A percentile compares a stretch with the other conserved stretches of the same genome.
Conservation (phyloP, 2,888 invertebrate genomes). For the Lissocephala sabroskyi region DNA sequence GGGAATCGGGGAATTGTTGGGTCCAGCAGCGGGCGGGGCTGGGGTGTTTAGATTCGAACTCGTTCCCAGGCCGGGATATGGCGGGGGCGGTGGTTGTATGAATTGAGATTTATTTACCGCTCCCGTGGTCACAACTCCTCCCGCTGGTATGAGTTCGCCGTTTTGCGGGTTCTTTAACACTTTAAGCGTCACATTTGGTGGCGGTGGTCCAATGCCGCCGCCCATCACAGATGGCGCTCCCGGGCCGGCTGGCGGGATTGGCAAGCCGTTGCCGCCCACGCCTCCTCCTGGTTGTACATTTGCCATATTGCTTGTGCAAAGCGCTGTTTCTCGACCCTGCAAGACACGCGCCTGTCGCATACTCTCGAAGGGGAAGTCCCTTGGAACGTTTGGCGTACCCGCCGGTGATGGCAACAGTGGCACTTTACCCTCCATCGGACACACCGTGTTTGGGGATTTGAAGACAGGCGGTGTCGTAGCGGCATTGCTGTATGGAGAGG, state of each 20-base stretch:
- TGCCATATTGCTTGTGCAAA: constrained; percentile 67
- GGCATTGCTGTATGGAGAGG: constrained; percentile 33
- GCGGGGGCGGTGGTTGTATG: constrained; percentile 69
- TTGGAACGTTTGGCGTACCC: constrained; percentile 67
- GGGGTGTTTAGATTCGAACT: constrained; percentile 22
- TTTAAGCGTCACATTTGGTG: constrained; percentile 62
- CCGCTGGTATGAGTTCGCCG: constrained; percentile 41
- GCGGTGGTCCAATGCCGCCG: constrained; percentile 42
- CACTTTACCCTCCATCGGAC: constrained; percentile 85
- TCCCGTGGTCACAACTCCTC: constrained; percentile 14
- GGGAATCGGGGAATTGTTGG: constrained; percentile 26
- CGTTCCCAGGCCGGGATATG: constrained; percentile 64
- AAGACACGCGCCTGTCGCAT: constrained; percentile 93
- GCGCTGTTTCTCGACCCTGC: constrained; percentile 80
- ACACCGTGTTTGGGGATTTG: constrained; percentile 90
- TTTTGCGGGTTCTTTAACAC: constrained; percentile 58
- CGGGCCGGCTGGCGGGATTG: constrained; percentile 12
- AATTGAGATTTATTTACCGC: constrained; percentile 64
- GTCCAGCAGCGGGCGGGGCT: too few relatives aligned
- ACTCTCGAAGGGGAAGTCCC: constrained; percentile 89
- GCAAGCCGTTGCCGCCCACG: constrained; percentile 5
- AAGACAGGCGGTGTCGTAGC: constrained; percentile 71
- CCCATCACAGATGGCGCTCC: constrained; percentile 43
- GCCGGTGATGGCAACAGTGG: constrained; percentile 74
- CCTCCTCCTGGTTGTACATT: constrained; percentile 15